Conservation (phyloP, 2,888 invertebrate genomes). For the Tetrapedia diversipes region DNA sequence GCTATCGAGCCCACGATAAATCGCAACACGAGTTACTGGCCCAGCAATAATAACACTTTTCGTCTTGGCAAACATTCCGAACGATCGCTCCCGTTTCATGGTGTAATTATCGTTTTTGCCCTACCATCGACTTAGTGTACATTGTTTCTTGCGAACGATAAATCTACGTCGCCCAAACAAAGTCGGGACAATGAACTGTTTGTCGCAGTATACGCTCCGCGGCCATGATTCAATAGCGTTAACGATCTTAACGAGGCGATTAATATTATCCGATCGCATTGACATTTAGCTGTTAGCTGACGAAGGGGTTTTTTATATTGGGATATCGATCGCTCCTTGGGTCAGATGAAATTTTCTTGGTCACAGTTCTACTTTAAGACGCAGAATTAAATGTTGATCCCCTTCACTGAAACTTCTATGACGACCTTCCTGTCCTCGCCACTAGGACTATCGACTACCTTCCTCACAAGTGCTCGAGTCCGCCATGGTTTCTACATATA, state of each 20-base stretch:
- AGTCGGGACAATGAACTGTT: slow-evolving; percentile 1
- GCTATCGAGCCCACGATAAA: slow-evolving; percentile 13
- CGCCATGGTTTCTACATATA: too few relatives aligned
- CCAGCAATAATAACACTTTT: slow-evolving; percentile 47
- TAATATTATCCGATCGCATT: too few relatives aligned
- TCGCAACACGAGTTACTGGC: slow-evolving; percentile 35
- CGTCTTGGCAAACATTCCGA: slow-evolving; percentile 44
- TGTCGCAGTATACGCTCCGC: not conserved
- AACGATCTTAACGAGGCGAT: not conserved
- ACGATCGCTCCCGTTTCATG: slow-evolving; percentile 36
- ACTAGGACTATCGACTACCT: too few relatives aligned
- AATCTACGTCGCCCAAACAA: slow-evolving; percentile 12
- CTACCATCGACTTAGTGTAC: not conserved
- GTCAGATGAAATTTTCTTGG: too few relatives aligned
- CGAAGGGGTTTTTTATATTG: too few relatives aligned
- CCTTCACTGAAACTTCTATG: too few relatives aligned
- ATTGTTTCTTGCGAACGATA: slow-evolving; percentile 16
- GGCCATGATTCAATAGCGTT: not conserved
- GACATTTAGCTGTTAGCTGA: too few relatives aligned
- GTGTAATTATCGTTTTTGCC: slow-evolving; percentile 26
- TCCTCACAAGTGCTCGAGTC: too few relatives aligned
- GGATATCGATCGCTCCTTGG: too few relatives aligned
- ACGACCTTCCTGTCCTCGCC: too few relatives aligned
- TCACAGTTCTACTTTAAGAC: too few relatives aligned
- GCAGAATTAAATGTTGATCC: too few relatives aligned